These are phyloP conservation scores for Rattus rattus DNA, from an alignment of 2,113 vertebrate species.

Conservation along the genomic window DNA sequence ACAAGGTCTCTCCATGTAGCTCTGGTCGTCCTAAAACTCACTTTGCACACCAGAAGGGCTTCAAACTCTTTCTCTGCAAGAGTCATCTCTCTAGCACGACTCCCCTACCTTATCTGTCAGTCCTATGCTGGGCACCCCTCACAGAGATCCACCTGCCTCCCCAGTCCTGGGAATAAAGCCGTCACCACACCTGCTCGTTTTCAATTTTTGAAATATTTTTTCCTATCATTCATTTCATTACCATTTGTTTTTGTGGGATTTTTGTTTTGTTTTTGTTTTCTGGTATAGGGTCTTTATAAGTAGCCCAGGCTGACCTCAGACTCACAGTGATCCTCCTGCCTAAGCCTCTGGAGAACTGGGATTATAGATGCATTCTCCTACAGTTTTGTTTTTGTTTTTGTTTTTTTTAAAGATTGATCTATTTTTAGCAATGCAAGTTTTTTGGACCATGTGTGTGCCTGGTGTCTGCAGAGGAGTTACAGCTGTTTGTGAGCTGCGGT, in stretches of 20 bases:
- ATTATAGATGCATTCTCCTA: no score
- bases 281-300: background rate
- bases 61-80: background rate
- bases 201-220: background rate
- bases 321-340: no score
- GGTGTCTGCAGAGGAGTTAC: background rate
- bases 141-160: background rate
- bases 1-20: background rate
- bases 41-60: background rate
- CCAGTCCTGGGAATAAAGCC: background rate
- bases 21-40: background rate
- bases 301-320: background rate
- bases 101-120: no score
- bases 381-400: background rate
- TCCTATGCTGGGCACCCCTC: no score
- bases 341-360: background rate
- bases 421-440: background rate
- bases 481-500: background rate
- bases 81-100: no score
- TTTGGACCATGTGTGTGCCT: background rate
- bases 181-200: background rate
- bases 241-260: background rate
- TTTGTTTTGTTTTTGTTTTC: background rate
- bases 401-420: background rate
- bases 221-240: background rate